Conservation (phyloP, 1,140 invertebrate genomes). For the Drosophila quadrilineata region DNA sequence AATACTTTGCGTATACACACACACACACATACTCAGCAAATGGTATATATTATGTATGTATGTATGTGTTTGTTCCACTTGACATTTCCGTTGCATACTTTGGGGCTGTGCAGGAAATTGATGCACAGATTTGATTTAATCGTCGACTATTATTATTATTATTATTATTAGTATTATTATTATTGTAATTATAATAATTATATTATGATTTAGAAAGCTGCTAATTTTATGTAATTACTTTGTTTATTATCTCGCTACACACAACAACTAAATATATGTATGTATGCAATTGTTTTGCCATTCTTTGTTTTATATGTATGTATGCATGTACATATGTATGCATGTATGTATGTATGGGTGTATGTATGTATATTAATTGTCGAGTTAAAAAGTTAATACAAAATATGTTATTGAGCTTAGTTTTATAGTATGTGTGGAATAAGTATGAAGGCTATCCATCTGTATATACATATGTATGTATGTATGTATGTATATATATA, state of each 20-base stretch:
- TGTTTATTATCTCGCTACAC: slow-evolving; percentile 17
- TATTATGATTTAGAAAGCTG: slow-evolving; percentile 54
- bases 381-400: slow-evolving; percentile 74
- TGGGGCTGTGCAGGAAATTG: no score
- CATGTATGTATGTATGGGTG: not conserved
- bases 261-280: slow-evolving; percentile 48
- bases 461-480: slow-evolving; percentile 6
- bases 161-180: not conserved
- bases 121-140: slow-evolving; percentile 37
- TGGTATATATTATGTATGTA: no score
- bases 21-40: slow-evolving; percentile 23
- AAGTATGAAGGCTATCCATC: slow-evolving; percentile 25
- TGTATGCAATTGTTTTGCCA: not conserved
- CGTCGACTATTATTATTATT: no score
- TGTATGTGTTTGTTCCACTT: no score
- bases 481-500: not conserved
- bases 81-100: no score
- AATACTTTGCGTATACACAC: slow-evolving; percentile 22
- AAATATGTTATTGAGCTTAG: slow-evolving; percentile 65
- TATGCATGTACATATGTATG: not conserved
- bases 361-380: slow-evolving; percentile 13
- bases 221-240: slow-evolving; percentile 28
- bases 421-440: slow-evolving; percentile 50
- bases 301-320: slow-evolving; percentile 2
- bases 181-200: no score